Evolutionary conservation across 2,113 vertebrate genomes (phyloP), one percentile per base, ranked within the genome.

Genomic region (Perca schrenkii): DNA sequence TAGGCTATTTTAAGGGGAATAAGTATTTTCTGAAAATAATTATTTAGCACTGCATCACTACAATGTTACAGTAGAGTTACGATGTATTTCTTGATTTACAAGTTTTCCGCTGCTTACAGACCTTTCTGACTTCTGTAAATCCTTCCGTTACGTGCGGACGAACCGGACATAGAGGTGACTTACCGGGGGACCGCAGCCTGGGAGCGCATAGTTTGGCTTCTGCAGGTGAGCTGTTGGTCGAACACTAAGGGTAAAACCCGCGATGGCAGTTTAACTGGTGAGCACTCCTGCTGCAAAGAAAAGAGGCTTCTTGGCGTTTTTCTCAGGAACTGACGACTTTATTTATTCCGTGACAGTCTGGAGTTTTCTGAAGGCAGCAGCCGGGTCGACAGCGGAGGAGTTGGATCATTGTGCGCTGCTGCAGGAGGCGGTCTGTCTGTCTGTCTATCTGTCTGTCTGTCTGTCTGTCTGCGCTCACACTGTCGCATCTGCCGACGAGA

Each of bases 141-240:
- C n/a, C 15, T 7, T 31, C 15, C n/a, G 15, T 66, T 63, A 50
- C 60, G 40, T 80, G 36, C 53, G 22, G 21, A 75, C 17, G 17
- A 43, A 21, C 31, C 14, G 49, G 61, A 71, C 28, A 13, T 0
- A 11, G 12, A 22, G 64, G 21, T 2, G n/a, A 83, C 93, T 92
- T 86, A 94, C 93, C 91, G 22, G 34, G 68, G 74, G 40, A 67
- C 85, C 85, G 80, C 91, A 58, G 77, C 80, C 52, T 50, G 31
- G 84, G 77, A 69, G 86, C 85, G 84, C 88, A 91, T 91, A 86
- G 75, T 86, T 77, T 19, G 47, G 6, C 31, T 63, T 80, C 65
- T 80, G 77, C 91, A 93, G 92, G 92, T 92, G 88, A 86, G 73
- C 65, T 21, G 73, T 17, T 60, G 47, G 60, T 21, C 52, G 74